A percentile compares a stretch with the other conserved stretches of the same genome.
phyloP scores from a whole-genome alignment of 1,140 invertebrate genomes.

The Eufriesea mexicana region DNA sequence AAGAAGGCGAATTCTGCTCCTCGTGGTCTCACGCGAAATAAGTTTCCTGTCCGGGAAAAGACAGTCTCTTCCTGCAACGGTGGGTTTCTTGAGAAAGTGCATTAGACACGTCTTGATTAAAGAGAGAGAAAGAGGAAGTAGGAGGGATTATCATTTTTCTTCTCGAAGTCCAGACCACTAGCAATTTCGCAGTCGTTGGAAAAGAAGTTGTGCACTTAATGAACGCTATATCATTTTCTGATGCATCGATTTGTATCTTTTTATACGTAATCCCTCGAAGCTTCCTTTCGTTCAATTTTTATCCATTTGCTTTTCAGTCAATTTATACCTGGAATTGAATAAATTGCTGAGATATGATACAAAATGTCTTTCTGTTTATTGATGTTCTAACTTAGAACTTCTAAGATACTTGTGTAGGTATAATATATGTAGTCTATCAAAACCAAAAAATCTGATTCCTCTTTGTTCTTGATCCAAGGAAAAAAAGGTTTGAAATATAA shows the following conservation, averaged over 20 bases:
- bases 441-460: no score
- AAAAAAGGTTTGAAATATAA: no score
- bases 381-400: no score
- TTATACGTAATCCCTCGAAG: background rate
- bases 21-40: background rate
- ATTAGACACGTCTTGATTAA: slow-evolving; percentile 39
- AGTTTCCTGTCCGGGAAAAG: background rate
- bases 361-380: no score
- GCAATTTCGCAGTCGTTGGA: background rate
- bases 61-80: background rate
- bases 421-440: no score
- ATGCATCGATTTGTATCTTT: background rate
- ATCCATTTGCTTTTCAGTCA: background rate
- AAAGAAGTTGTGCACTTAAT: background rate
- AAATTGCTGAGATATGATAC: background rate
- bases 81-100: slow-evolving; percentile 26
- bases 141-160: slow-evolving; percentile 41
- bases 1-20: background rate
- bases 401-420: no score
- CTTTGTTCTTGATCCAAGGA: no score
- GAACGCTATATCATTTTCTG: slow-evolving; percentile 2
- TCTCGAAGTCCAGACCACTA: background rate
- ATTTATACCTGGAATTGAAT: background rate
- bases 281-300: background rate
- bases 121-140: background rate